Percentiles rank a stretch among this genome's conserved stretches.
These are phyloP conservation scores for Abrostola tripartita DNA, from an alignment of 2,888 invertebrate species.

Conservation along the genomic window DNA sequence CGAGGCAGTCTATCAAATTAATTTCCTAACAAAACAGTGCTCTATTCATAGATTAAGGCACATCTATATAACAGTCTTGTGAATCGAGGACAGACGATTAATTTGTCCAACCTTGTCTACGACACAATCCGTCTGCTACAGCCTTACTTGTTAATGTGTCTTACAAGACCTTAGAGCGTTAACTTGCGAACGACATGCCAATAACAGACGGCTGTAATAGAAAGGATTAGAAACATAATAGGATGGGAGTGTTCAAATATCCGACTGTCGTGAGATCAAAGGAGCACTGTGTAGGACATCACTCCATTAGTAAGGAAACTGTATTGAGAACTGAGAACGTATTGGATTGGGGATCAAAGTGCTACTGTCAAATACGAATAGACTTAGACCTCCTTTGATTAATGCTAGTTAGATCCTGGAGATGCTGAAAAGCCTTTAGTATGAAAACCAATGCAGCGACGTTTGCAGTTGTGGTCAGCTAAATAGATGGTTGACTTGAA, in stretches of 20 bases:
- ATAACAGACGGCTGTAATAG: slow-evolving; percentile 56
- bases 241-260: slow-evolving; percentile 60
- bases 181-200: slow-evolving; percentile 36
- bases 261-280: slow-evolving; percentile 67
- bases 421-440: slow-evolving; percentile 34
- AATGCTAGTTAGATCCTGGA: slow-evolving; percentile 29
- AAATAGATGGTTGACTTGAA: slow-evolving; percentile 8
- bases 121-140: slow-evolving; percentile 19
- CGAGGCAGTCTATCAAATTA: neutral
- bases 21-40: neutral
- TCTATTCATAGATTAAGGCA: neutral
- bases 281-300: slow-evolving; percentile 59
- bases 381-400: slow-evolving; percentile 45
- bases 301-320: slow-evolving; percentile 62
- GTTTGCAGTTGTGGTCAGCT: slow-evolving; percentile 20
- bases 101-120: slow-evolving; percentile 20
- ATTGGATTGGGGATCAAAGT: slow-evolving; percentile 66
- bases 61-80: neutral
- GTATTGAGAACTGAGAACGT: slow-evolving; percentile 64
- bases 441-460: slow-evolving; percentile 18
- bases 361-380: slow-evolving; percentile 48
- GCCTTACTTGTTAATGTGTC: slow-evolving; percentile 16
- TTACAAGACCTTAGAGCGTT: slow-evolving; percentile 25
- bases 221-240: slow-evolving; percentile 66
- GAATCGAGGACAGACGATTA: slow-evolving; percentile 21